Evolutionary conservation across 2,888 invertebrate genomes (phyloP).

Genomic region (Neria commutata): DNA sequence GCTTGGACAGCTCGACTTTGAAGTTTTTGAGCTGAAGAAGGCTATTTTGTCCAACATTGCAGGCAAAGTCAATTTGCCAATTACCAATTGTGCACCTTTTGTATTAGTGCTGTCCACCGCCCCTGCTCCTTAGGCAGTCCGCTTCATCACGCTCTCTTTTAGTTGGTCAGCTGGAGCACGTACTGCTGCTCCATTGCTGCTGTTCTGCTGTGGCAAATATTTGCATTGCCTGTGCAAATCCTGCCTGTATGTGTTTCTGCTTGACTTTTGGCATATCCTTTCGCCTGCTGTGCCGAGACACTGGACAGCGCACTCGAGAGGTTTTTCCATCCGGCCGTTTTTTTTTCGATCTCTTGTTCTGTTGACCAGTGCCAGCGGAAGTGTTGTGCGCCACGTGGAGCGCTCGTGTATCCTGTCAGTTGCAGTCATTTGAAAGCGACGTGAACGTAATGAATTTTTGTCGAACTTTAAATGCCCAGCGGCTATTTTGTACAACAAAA

Average conservation of each 20-base stretch:
- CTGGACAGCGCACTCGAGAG: not conserved
- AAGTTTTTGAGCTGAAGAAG: not conserved
- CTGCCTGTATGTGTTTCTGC: not conserved
- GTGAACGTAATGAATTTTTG: too few relatives aligned
- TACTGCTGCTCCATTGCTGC: too few relatives aligned
- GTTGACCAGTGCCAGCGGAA: not conserved
- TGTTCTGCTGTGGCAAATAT: too few relatives aligned
- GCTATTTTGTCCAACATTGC: constrained; percentile 15
- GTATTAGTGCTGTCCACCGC: not conserved
- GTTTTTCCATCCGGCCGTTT: too few relatives aligned
- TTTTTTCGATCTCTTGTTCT: too few relatives aligned
- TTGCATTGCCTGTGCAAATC: too few relatives aligned
- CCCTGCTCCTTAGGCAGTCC: too few relatives aligned
- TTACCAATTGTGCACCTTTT: constrained; percentile 24
- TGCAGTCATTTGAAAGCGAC: not conserved
- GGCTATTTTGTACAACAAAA: too few relatives aligned
- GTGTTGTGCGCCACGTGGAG: not conserved
- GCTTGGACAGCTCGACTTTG: not conserved
- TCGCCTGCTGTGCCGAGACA: not conserved
- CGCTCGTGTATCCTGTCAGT: not conserved
- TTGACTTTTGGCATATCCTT: not conserved
- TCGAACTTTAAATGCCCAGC: too few relatives aligned
- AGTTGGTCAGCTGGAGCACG: too few relatives aligned
- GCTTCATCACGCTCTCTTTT: too few relatives aligned
- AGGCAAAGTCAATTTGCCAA: constrained; percentile 33